Base-by-base conservation (phyloP, 2,797 vertebrate species). In the Miichthys miiuy region DNA sequence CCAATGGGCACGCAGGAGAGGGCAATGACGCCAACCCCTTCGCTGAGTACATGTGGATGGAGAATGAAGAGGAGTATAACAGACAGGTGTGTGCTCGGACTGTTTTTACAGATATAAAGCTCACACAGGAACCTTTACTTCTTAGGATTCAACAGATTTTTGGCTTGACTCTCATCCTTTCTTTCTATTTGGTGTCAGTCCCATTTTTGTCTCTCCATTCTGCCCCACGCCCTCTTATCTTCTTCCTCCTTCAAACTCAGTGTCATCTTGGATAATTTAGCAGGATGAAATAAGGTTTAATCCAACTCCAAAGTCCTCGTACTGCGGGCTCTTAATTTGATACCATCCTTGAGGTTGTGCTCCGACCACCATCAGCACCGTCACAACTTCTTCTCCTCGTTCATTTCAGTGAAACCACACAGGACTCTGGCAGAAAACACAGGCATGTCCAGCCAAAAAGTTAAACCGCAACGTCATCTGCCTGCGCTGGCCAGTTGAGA, bases 1-100 rank as follows among this genome's bases (percentile, higher is more conserved):
- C 94, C 89, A 96, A 96, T 80, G 96, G 97, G 25, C 97, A 96
- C 0, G 93, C 95, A 57, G 97, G 98, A 82, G 94, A 94, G 69
- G 83, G 86, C 72, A 96, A 96, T 38, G 97, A 98, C 2, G 93
- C 87, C 84, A 96, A 98, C 81, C 98, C 98, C 4, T 99, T 99
- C 1, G 97, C 97, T 0, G 98, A 99, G 84, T 99, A 98, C 93
- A 98, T 99, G 98, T 99, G 98, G 98, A 99, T 99, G 98, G 98
- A 99, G 91, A 98, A 99, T 0, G 97, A 99, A 79, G 98, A 99
- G 63, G 98, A 98, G 79, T 99, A 99, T 88, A 96, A 99, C 93
- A 96, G 97, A 85, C 97, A 99, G 97, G 98, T 98, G 66, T 11
- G 90, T 63, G 20, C 30, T 47, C 23, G 1, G 9, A 27, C 25